A percentile compares a stretch with the other conserved stretches of the same genome.
phyloP scores from a whole-genome alignment of 2,888 invertebrate genomes.

The Helleia helle region DNA sequence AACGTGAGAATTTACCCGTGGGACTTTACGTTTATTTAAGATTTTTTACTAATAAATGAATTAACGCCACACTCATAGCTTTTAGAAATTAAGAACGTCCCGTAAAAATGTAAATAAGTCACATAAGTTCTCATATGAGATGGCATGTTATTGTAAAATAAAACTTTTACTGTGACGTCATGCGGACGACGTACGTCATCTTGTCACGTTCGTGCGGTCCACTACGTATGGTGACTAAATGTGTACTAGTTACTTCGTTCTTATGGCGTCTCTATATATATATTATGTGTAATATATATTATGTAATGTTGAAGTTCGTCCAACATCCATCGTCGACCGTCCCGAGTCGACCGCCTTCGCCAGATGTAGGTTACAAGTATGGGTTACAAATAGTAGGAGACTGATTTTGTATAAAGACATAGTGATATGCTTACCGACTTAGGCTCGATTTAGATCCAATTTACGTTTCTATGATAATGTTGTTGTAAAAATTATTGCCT shows the following conservation, averaged over 20 bases:
- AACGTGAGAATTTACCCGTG: too few relatives aligned
- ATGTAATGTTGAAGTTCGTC: slow-evolving; percentile 3
- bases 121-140: too few relatives aligned
- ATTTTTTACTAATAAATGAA: too few relatives aligned
- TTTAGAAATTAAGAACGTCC: too few relatives aligned
- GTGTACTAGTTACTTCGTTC: background rate
- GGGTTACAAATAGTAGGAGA: slow-evolving; percentile 69
- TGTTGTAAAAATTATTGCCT: slow-evolving; percentile 35
- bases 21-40: too few relatives aligned
- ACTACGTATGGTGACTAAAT: background rate
- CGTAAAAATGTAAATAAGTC: too few relatives aligned
- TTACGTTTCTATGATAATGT: slow-evolving; percentile 30
- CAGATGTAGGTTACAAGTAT: slow-evolving; percentile 25
- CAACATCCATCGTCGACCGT: slow-evolving; percentile 3
- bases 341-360: background rate
- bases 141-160: too few relatives aligned
- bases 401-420: slow-evolving; percentile 67
- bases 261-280: slow-evolving; percentile 1
- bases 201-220: too few relatives aligned
- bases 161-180: too few relatives aligned
- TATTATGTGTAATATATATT: too few relatives aligned
- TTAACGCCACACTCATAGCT: too few relatives aligned
- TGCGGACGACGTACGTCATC: too few relatives aligned
- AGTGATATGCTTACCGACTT: slow-evolving; percentile 60
- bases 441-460: slow-evolving; percentile 37